Conservation (phyloP, 2,888 invertebrate species). For the Erebia ligea region DNA sequence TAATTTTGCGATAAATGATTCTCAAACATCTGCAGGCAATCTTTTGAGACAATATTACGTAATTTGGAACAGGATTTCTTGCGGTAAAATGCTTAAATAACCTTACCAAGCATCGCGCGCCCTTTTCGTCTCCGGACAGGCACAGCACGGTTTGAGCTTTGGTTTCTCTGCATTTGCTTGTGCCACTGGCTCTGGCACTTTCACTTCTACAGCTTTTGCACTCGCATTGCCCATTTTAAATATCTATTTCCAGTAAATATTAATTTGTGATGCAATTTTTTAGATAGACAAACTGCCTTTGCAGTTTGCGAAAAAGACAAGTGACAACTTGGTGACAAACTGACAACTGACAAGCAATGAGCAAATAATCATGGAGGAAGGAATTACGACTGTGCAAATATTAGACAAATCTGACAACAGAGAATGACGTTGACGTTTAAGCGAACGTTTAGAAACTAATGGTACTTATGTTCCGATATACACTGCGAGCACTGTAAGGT, state of each 20-base stretch:
- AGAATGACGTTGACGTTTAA: too few species aligned
- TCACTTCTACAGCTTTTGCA: conserved; percentile 71
- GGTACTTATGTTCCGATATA: too few species aligned
- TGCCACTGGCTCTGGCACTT: conserved; percentile 57
- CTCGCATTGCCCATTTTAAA: conserved; percentile 72
- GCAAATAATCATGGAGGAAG: too few species aligned
- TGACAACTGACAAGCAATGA: too few species aligned
- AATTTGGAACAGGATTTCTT: conserved; percentile 81
- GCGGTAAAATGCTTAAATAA: conserved; percentile 49
- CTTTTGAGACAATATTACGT: conserved; percentile 9
- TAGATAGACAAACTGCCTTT: conserved; percentile 3
- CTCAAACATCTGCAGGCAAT: neutral
- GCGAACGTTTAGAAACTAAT: too few species aligned
- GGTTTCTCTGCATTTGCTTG: conserved; percentile 83
- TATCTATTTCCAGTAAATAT: conserved; percentile 24
- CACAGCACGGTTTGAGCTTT: conserved; percentile 97
- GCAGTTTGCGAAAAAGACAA: too few species aligned
- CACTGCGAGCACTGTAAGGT: too few species aligned
- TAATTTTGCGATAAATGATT: neutral
- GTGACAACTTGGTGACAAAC: too few species aligned
- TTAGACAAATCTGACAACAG: too few species aligned
- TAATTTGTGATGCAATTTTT: conserved; percentile 39
- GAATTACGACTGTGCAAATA: too few species aligned
- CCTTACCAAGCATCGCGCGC: conserved; percentile 94
- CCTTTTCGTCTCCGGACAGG: conserved; percentile 97